A percentile compares a stretch with the other conserved stretches of the same genome.
Conservation (phyloP, 1,140 invertebrate genomes). For the Dinoponera quadriceps region DNA sequence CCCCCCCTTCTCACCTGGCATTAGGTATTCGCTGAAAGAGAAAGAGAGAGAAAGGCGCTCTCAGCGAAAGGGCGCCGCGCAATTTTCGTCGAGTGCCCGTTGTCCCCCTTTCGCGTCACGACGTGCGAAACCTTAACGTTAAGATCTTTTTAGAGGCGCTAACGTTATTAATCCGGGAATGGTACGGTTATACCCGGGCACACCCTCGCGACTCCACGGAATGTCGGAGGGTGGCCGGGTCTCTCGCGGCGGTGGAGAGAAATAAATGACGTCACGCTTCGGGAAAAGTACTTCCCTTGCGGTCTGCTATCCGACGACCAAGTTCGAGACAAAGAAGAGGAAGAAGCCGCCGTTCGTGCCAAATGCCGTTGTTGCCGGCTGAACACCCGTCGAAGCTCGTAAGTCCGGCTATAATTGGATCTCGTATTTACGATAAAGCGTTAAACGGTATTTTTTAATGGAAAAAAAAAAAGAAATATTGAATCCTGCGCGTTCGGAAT, state of each 20-base stretch:
- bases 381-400: slow-evolving; percentile 55
- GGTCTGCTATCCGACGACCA: slow-evolving; percentile 55
- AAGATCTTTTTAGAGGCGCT: slow-evolving; percentile 65
- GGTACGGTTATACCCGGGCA: slow-evolving; percentile 57
- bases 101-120: slow-evolving; percentile 52
- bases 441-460: slow-evolving; percentile 49
- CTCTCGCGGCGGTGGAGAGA: slow-evolving; percentile 47
- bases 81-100: slow-evolving; percentile 62
- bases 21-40: slow-evolving; percentile 59
- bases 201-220: slow-evolving; percentile 49
- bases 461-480: neutral
- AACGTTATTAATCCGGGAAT: slow-evolving; percentile 70
- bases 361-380: slow-evolving; percentile 57
- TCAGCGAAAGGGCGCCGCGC: slow-evolving; percentile 51
- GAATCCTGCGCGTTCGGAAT: neutral
- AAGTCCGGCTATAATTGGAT: slow-evolving; percentile 57
- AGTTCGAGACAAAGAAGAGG: slow-evolving; percentile 61
- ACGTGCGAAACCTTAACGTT: slow-evolving; percentile 57
- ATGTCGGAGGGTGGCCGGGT: slow-evolving; percentile 55
- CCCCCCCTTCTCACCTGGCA: slow-evolving; percentile 13
- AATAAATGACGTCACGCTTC: slow-evolving; percentile 62
- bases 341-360: slow-evolving; percentile 56
- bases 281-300: slow-evolving; percentile 58
- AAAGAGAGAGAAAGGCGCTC: neutral
- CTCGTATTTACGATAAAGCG: slow-evolving; percentile 48